These are phyloP conservation scores for Pelecanoides urinatrix DNA, from an alignment of 2,113 vertebrate genomes.

Conservation along the genomic window DNA sequence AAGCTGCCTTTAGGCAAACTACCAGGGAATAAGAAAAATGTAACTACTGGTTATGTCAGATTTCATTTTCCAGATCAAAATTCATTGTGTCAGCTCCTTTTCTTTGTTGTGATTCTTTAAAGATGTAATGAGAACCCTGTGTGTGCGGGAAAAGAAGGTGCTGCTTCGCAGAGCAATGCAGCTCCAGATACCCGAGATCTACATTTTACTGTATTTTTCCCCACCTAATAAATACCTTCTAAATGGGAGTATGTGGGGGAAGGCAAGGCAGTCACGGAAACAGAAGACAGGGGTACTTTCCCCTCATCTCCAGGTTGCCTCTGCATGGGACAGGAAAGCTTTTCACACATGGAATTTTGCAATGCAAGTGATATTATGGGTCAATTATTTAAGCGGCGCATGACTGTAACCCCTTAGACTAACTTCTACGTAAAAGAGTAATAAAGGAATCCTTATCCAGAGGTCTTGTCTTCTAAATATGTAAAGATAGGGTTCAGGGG, in stretches of 20 bases:
- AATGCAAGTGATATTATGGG: background rate
- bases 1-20: slow-evolving; percentile 66
- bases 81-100: slow-evolving; percentile 53
- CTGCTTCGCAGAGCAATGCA: background rate
- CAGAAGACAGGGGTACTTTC: background rate
- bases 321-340: background rate
- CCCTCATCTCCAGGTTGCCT: background rate
- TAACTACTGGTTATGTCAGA: slow-evolving; percentile 69
- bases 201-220: background rate
- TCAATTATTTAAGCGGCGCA: background rate
- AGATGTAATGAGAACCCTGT: background rate
- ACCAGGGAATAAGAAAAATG: slow-evolving; percentile 63
- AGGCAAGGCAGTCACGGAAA: background rate
- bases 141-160: background rate
- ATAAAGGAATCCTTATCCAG: background rate
- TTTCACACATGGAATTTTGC: background rate
- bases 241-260: background rate
- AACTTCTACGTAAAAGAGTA: background rate
- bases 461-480: background rate
- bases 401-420: background rate
- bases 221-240: background rate
- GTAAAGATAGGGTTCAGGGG: background rate
- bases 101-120: slow-evolving; percentile 28
- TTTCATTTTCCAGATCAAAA: slow-evolving; percentile 64
- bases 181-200: background rate